phyloP scores from a whole-genome alignment of 2,113 vertebrate genomes.

The Spilogale gracilis region DNA sequence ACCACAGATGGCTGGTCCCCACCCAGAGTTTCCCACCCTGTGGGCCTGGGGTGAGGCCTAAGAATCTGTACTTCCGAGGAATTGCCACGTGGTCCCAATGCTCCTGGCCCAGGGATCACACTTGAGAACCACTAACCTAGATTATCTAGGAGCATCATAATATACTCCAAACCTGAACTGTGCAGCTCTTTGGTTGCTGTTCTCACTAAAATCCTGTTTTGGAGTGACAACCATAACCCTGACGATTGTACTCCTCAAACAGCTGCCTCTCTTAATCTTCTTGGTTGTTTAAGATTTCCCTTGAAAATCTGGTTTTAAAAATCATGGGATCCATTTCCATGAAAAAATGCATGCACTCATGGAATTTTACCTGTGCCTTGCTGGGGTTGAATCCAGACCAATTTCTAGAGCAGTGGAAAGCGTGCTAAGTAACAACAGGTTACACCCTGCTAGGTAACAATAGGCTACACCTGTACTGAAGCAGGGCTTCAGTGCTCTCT shows the following conservation, averaged over 20 bases:
- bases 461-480: background rate
- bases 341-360: background rate
- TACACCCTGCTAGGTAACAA: background rate
- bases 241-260: too few species aligned
- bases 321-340: background rate
- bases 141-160: background rate
- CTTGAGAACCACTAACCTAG: background rate
- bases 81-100: background rate
- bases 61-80: background rate
- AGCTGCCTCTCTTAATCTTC: background rate
- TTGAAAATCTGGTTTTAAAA: background rate
- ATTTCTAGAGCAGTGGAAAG: background rate
- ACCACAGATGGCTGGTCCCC: background rate
- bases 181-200: too few species aligned
- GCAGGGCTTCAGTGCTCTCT: accelerated
- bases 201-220: background rate
- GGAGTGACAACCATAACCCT: background rate
- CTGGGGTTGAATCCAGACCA: background rate
- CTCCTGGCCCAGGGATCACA: background rate
- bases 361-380: background rate
- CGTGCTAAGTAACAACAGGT: background rate
- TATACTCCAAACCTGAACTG: background rate
- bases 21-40: background rate
- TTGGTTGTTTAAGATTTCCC: background rate
- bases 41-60: background rate